Base-by-base conservation (phyloP, 2,888 invertebrate genomes). In the Microctonus hyperodae region DNA sequence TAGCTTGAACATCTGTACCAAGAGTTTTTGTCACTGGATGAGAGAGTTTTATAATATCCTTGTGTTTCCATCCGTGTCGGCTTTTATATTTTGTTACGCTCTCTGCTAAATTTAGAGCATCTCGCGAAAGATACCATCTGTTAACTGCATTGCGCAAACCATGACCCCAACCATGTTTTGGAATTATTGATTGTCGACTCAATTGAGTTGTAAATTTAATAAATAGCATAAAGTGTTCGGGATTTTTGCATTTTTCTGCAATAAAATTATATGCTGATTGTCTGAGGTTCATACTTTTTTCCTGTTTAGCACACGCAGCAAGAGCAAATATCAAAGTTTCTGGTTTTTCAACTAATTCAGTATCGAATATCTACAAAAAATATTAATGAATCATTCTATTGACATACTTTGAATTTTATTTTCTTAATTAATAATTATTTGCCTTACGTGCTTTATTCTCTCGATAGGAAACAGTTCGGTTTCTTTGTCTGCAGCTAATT, bases 51-150 rank as follows among this genome's bases (percentile, higher is more conserved):
- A 91, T 83, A n/a, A 93, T 85, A 74, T 91, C 92, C 75, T 89
- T 90, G 79, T 94, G 93, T 0, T 88, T 88, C 86, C 92, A 91
- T 4, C 91, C 90, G 74, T 90, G 87, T 70, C 89, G 87, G 9
- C 89, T 87, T 60, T 87, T 88, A 64, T 87, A 88, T 77, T 88
- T 87, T 4, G 90, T 88, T 22, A 92, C 86, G 72, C 89, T 88
- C 73, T 88, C 86, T 0, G 89, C 90, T 50, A 93, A 84, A 60
- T 88, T 87, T 79, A 87, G 80, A 0, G 91, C 88, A 13, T 88
- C 86, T 79, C 88, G 89, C 2, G 82, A 85, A 22, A 83, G 79
- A 78, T 93, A 93, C 91, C 92, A 93, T 6, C 86, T 84, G 61
- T 84, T 84, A 22, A 93, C 85, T 64, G 88, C 86, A 71, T 86